Evolutionary conservation across 2,888 invertebrate species (phyloP), one percentile per base, ranked within the genome.

Genomic region (Thecophora atra): DNA sequence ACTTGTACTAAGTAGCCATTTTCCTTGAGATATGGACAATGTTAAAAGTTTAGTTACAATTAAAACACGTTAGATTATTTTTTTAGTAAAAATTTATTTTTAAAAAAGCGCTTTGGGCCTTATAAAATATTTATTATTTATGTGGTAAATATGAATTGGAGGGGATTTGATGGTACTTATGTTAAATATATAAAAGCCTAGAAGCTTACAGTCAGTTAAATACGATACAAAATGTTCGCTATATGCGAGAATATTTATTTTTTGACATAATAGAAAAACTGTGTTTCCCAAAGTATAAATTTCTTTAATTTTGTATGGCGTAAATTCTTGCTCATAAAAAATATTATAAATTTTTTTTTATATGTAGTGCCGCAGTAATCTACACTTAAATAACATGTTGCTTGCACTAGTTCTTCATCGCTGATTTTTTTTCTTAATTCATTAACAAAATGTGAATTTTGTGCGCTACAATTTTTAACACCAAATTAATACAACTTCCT

Each of bases 391-490:
- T 37, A 58, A 24, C 56, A 58, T 24, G 24, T 58, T 19, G 21
- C 5, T 24, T 58, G 56, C 26, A 21, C 17, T 21, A 24, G 26
- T 21, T 58, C 24, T 21, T 26, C 7, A 8, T 24, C 26, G 24
- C 5, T 58, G 5, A 58, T 21, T 26, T 3, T 37, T 6, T 17
- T 60, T 60, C 37, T 30, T 17, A 60, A 19, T 17, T 17, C 37
- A 60, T 37, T 60, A 15, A 60, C 30, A 60, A n/a, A 60, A n/a
- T n/a, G 17, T 60, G 60, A 60, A 13, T 15, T n/a, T 8, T 37
- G 15, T 60, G 37, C 37, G 37, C n/a, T n/a, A 60, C 21, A 60
- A 15, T 60, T 37, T 60, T 60, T 60, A 30, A 30, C 11, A 37
- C 60, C 28, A 8, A 60, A 15, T 28, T 17, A 30, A 30, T 30